Percentiles rank a stretch among this genome's conserved stretches.
Conservation (phyloP, 1,140 invertebrate genomes). For the Drosophila chauvacae region DNA sequence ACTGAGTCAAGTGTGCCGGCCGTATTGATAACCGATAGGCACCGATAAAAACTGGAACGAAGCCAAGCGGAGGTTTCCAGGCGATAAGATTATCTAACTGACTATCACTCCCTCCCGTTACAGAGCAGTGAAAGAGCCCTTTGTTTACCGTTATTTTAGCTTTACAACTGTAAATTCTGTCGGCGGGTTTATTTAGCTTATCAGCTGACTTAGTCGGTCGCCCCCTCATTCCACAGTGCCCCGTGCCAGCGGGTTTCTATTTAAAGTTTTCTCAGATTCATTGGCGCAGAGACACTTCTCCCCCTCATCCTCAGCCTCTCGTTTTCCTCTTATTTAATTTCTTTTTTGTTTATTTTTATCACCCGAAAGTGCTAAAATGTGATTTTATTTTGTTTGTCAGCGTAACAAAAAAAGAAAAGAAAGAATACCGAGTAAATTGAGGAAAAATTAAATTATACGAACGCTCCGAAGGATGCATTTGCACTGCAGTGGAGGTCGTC, state of each 20-base stretch:
- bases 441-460: slow-evolving; percentile 37
- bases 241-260: slow-evolving; percentile 29
- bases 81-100: slow-evolving; percentile 41
- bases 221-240: slow-evolving; percentile 1
- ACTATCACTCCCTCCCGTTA: slow-evolving; percentile 12
- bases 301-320: background rate
- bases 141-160: slow-evolving; percentile 20
- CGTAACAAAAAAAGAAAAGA: slow-evolving; percentile 36
- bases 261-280: slow-evolving; percentile 56
- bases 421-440: slow-evolving; percentile 46
- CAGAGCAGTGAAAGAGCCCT: background rate
- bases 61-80: slow-evolving; percentile 21
- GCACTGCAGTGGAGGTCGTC: slow-evolving; percentile 60
- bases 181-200: slow-evolving; percentile 38
- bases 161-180: slow-evolving; percentile 19
- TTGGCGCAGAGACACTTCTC: slow-evolving; percentile 46
- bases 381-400: slow-evolving; percentile 69
- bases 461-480: slow-evolving; percentile 34
- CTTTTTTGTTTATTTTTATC: slow-evolving; percentile 76
- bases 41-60: slow-evolving; percentile 47
- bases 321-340: slow-evolving; percentile 22
- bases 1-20: slow-evolving; percentile 46
- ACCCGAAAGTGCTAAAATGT: slow-evolving; percentile 69
- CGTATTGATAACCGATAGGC: slow-evolving; percentile 48
- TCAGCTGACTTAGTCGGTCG: slow-evolving; percentile 36